A percentile compares a stretch with the other conserved stretches of the same genome.
Evolutionary conservation across 1,140 invertebrate species (phyloP).

Genomic region (Drosophila kohkoa): DNA sequence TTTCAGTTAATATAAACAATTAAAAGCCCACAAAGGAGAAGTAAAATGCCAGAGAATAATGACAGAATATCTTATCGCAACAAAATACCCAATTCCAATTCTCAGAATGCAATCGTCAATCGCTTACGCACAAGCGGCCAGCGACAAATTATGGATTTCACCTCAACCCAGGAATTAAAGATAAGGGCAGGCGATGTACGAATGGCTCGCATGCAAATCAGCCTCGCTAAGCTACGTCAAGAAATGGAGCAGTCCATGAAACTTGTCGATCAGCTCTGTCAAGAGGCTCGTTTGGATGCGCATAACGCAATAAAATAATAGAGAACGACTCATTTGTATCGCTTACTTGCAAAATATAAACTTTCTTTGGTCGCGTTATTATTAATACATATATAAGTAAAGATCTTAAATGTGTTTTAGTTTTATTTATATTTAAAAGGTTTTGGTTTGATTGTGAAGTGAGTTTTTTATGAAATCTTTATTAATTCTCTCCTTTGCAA

Average conservation of each 20-base stretch:
- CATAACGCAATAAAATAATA: not conserved
- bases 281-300: conserved; percentile 21
- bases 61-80: not conserved
- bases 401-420: too few relatives aligned
- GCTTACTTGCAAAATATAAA: too few relatives aligned
- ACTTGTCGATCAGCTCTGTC: conserved; percentile 43
- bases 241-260: conserved; percentile 61
- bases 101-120: not conserved
- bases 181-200: conserved; percentile 63
- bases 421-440: too few relatives aligned
- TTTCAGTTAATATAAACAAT: conserved; percentile 8
- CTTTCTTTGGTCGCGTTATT: too few relatives aligned
- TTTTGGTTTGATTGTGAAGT: too few relatives aligned
- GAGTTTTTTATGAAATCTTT: too few relatives aligned
- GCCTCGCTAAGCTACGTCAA: conserved; percentile 45
- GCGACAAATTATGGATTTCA: conserved; percentile 37
- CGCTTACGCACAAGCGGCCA: not conserved
- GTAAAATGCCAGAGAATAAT: conserved; percentile 20
- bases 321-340: too few relatives aligned
- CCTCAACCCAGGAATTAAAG: conserved; percentile 52
- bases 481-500: too few relatives aligned
- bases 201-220: conserved; percentile 56
- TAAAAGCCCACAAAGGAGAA: too few relatives aligned
- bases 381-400: too few relatives aligned
- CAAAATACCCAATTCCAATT: not conserved